Conservation (phyloP, 2,888 invertebrate genomes). For the Imbricaverruca yamaguchii region DNA sequence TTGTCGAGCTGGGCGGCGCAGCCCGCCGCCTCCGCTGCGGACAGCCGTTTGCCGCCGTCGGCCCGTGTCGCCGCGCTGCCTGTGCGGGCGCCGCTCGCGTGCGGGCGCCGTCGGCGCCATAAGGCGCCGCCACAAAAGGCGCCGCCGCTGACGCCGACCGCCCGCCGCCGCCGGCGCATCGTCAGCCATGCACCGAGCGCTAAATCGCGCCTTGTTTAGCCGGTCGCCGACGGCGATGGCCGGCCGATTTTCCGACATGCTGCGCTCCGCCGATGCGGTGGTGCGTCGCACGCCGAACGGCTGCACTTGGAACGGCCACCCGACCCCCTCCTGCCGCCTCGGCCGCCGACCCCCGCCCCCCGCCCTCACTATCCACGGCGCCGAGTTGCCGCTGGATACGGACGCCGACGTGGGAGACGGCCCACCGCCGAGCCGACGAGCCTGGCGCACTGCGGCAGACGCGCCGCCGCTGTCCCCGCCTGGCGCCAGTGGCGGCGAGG, state of each 20-base stretch:
- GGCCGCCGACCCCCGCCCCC: too few species aligned
- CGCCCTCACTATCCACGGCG: too few species aligned
- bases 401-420: too few species aligned
- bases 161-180: background rate
- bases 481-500: too few species aligned
- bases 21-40: background rate
- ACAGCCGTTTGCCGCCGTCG: background rate
- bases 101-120: background rate
- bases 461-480: too few species aligned
- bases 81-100: background rate
- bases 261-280: too few species aligned
- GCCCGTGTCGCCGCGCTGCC: background rate
- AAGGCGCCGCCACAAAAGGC: background rate
- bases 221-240: background rate
- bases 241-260: background rate
- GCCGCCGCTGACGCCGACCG: background rate
- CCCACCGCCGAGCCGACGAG: too few species aligned
- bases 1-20: background rate
- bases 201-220: background rate
- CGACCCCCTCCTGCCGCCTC: too few species aligned
- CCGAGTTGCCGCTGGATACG: too few species aligned
- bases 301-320: too few species aligned
- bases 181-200: background rate
- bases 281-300: too few species aligned
- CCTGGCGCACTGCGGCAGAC: too few species aligned